A percentile compares a stretch with the other conserved stretches of the same genome.
Conservation (phyloP, 2,113 vertebrate genomes). For the Lasiurus cinereus region DNA sequence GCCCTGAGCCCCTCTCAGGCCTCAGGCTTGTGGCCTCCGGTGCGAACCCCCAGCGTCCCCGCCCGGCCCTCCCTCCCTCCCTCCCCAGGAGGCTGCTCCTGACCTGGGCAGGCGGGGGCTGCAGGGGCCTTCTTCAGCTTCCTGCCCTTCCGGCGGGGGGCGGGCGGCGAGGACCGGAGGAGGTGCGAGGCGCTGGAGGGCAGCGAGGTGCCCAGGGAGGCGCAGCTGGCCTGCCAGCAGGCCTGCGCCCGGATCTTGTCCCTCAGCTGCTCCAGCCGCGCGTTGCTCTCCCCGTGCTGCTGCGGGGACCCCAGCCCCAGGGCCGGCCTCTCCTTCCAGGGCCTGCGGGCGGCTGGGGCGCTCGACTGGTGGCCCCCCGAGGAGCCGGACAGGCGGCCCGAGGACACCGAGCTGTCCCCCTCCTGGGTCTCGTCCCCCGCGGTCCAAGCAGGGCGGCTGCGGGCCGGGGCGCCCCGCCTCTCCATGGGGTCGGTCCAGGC, state of each 20-base stretch:
- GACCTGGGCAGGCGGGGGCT: slow-evolving; percentile 76
- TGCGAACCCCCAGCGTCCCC: fast-evolving
- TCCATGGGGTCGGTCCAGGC: fast-evolving
- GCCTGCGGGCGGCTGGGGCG: fast-evolving
- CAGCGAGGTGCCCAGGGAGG: neutral
- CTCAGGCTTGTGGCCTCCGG: fast-evolving
- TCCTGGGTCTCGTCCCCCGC: neutral
- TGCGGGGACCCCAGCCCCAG: neutral
- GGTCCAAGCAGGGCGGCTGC: neutral
- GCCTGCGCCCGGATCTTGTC: slow-evolving; percentile 86
- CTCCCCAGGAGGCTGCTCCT: neutral
- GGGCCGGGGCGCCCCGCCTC: fast-evolving
- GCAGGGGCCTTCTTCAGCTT: neutral
- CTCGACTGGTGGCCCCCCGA: slow-evolving; percentile 46
- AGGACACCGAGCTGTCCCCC: slow-evolving; percentile 15
- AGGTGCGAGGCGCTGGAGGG: neutral
- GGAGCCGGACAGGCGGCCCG: slow-evolving; percentile 54
- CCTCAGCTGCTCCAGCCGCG: slow-evolving; percentile 84
- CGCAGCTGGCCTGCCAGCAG: slow-evolving; percentile 2
- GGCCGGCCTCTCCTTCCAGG: slow-evolving; percentile 58
- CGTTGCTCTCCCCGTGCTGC: neutral
- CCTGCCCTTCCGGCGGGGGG: slow-evolving; percentile 73
- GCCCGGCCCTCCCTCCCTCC: fast-evolving
- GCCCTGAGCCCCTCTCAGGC: neutral
- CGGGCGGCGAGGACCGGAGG: fast-evolving